These are phyloP conservation scores for Tragelaphus scriptus DNA, from an alignment of 2,113 vertebrate genomes.

Conservation along the genomic window DNA sequence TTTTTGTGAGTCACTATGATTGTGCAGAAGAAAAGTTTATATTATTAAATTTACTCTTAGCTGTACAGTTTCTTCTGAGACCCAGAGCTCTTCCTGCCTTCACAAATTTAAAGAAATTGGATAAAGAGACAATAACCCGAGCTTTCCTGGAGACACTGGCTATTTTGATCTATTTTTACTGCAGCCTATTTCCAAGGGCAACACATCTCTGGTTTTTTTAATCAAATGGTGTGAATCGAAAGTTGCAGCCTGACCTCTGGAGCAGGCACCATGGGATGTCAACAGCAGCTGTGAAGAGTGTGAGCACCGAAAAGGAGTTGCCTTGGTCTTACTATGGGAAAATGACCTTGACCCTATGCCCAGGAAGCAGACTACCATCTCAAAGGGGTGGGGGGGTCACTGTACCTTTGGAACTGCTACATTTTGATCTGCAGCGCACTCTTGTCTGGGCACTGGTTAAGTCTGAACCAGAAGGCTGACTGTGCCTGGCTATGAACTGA, in stretches of 20 bases:
- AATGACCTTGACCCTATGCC: conserved; percentile 44
- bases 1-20: conserved; percentile 62
- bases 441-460: conserved; percentile 64
- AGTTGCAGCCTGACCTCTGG: conserved; percentile 76
- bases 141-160: conserved; percentile 76
- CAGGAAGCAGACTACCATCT: conserved; percentile 64
- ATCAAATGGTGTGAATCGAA: conserved; percentile 83
- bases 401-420: conserved; percentile 62
- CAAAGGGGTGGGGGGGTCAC: conserved; percentile 21
- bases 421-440: conserved; percentile 66
- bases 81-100: conserved; percentile 63
- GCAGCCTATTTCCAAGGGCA: conserved; percentile 80
- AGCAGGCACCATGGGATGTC: conserved; percentile 75
- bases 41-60: conserved; percentile 70
- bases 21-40: conserved; percentile 52
- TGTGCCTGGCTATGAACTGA: conserved; percentile 46
- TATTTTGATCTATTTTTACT: conserved; percentile 82
- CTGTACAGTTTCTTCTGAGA: conserved; percentile 64
- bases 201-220: conserved; percentile 80
- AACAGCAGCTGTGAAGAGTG: conserved; percentile 69
- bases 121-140: conserved; percentile 74
- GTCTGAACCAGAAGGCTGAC: conserved; percentile 60
- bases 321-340: conserved; percentile 70
- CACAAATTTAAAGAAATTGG: conserved; percentile 70
- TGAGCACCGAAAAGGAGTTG: conserved; percentile 72